Evolutionary conservation across 2,797 vertebrate species (phyloP), one percentile per base, ranked within the genome.

Genomic region (Bradypodion ventrale): DNA sequence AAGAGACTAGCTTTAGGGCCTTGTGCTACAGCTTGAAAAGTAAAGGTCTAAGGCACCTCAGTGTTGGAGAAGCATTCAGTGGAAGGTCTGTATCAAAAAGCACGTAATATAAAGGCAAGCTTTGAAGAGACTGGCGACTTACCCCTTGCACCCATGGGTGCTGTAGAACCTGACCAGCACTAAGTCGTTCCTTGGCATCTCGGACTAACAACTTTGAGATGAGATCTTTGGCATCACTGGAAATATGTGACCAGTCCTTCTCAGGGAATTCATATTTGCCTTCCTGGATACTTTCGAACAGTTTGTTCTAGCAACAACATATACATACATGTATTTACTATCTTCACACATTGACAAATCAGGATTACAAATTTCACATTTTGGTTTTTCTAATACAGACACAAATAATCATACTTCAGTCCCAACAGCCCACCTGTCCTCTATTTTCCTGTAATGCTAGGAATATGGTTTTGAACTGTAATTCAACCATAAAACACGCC

Each of bases 141-240:
- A 99, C 98, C 96, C 98, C 98, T 93, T 99, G 98, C 87, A 99
- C 95, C 98, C 98, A 99, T 0, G 97, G 95, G 95, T 99, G 98
- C 83, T 97, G 96, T 83, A 99, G 91, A 83, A 97, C 96, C 86
- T 97, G 96, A 88, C 95, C 94, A 9, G 96, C 96, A 7, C 96
- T 96, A 77, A 97, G 94, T 76, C 96, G 94, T 79, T 96, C 94
- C 89, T 96, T 97, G 6, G 96, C 96, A 21, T 97, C 96, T 78
- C 93, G 94, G 83, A 97, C 95, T 74, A 97, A 94, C 65, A 97
- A 92, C 91, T 94, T 96, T 59, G 96, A 96, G 92, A 97, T 97
- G 81, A 97, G 95, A 92, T 97, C 96, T 92, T 97, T 97, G 89
- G 96, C 96, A 12, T 94, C 95, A 1, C 0, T 91, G 72, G 96